phyloP scores from a whole-genome alignment of 2,113 vertebrate genomes.

The Girardinichthys multiradiatus region DNA sequence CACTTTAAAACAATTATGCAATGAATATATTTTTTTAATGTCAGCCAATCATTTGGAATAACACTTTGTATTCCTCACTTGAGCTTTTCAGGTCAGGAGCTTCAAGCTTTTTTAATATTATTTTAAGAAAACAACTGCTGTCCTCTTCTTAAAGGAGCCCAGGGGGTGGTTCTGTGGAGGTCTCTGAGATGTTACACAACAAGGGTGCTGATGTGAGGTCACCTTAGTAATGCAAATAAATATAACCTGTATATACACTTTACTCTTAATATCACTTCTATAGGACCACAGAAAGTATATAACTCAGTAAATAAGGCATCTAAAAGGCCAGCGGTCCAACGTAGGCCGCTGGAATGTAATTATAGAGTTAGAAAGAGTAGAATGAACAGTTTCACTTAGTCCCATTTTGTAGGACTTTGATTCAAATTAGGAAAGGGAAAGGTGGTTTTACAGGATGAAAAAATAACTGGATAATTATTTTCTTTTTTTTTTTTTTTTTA shows the following conservation, averaged over 20 bases:
- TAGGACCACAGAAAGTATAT: slow-evolving; percentile 67
- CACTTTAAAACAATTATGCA: slow-evolving; percentile 9
- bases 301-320: slow-evolving; percentile 82
- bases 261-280: slow-evolving; percentile 70
- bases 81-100: slow-evolving; percentile 17
- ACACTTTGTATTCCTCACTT: slow-evolving; percentile 10
- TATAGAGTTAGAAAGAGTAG: slow-evolving; percentile 73
- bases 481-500: slow-evolving; percentile 1
- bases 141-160: slow-evolving; percentile 15
- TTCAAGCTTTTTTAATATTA: slow-evolving; percentile 14
- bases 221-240: slow-evolving; percentile 75
- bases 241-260: slow-evolving; percentile 77
- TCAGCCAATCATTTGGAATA: slow-evolving; percentile 18
- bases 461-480: background rate
- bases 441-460: background rate
- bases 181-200: slow-evolving; percentile 42
- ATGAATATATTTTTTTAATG: background rate
- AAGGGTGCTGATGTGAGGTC: slow-evolving; percentile 60
- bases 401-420: background rate
- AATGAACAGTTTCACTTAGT: slow-evolving; percentile 46
- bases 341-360: slow-evolving; percentile 68
- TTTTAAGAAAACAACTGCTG: slow-evolving; percentile 15
- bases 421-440: background rate
- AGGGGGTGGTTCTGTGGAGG: slow-evolving; percentile 33
- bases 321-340: slow-evolving; percentile 78